Base-by-base conservation (phyloP, 1,140 invertebrate species). In the Drosophila cardini region DNA sequence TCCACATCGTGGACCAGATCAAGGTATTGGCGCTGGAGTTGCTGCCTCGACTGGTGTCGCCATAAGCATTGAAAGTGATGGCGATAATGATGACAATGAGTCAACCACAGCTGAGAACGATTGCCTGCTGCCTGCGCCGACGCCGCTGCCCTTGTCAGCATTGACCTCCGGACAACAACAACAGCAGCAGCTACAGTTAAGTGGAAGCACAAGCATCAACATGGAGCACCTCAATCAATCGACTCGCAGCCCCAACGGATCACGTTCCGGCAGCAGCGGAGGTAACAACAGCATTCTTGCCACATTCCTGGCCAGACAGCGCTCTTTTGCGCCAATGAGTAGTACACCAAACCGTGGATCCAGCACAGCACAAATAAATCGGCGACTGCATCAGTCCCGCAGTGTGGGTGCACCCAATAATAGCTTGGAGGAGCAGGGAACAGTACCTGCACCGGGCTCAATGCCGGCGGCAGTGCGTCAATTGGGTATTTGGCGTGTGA, bases 101-200 rank as follows among this genome's bases (percentile, higher is more conserved):
- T 89, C 84, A 75, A 89, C 85, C 0, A 80, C 80, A n/a, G 84
- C 83, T 36, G 83, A 89, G 34, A 48, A 89, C 36, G 84, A 84
- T 52, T 84, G 56, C 43, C 38, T 89, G 45, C 74, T 89, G 48
- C 84, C 84, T 11, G 36, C 80, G 42, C 38, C 68, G 21, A 42
- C 18, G 38, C 61, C 18, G 38, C 61, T 45, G 52, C 65, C 11
- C 36, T 56, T 50, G 43, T 55, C 78, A 2, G 45, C 60, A 38
- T 53, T 64, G 48, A 77, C 76, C 65, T 76, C 72, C 52, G 42
- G 34, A 0, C 61, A 62, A 38, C 55, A 52, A 26, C 21, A 26
- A 26, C 53, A 50, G 43, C 38, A 43, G 30, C 38, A 58, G 69
- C 0, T 30, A 32, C 11, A 62, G 26, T 26, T 26, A 26, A 26